Percentiles rank a stretch among this genome's conserved stretches.
Evolutionary conservation across 2,113 vertebrate species (phyloP).

Genomic region (Chaetodon auriga): DNA sequence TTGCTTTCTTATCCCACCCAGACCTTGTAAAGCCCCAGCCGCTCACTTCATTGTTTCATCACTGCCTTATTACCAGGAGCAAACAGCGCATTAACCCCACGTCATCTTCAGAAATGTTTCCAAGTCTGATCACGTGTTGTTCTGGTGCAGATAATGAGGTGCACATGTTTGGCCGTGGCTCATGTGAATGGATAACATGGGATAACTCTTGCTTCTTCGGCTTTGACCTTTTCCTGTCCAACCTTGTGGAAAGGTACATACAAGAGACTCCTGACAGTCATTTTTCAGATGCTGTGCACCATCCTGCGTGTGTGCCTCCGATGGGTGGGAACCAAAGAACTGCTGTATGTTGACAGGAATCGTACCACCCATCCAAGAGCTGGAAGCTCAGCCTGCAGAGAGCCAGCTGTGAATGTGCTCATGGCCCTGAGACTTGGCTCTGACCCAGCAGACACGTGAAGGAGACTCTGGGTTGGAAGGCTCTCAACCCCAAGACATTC

Average conservation of each 20-base stretch:
- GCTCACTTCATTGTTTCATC: slow-evolving; percentile 32
- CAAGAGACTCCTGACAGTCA: slow-evolving; percentile 29
- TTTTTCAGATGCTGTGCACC: slow-evolving; percentile 24
- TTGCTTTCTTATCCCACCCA: slow-evolving; percentile 58
- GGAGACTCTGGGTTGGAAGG: slow-evolving; percentile 61
- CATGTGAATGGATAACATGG: slow-evolving; percentile 38
- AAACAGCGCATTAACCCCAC: slow-evolving; percentile 20
- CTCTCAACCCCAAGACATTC: slow-evolving; percentile 53
- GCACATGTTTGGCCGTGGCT: slow-evolving; percentile 67
- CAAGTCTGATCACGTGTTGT: slow-evolving; percentile 44
- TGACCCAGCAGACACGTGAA: slow-evolving; percentile 50
- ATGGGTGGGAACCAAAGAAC: slow-evolving; percentile 37
- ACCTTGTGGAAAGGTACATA: slow-evolving; percentile 29
- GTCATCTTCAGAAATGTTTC: slow-evolving; percentile 53
- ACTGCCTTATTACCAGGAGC: slow-evolving; percentile 51
- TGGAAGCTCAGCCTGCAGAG: slow-evolving; percentile 59
- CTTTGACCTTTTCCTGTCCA: slow-evolving; percentile 53
- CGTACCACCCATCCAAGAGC: slow-evolving; percentile 53
- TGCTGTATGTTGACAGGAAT: slow-evolving; percentile 58
- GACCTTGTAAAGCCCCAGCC: slow-evolving; percentile 20
- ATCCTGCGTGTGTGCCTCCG: slow-evolving; percentile 13
- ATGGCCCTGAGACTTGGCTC: slow-evolving; percentile 70
- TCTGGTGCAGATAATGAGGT: slow-evolving; percentile 59
- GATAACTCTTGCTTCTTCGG: slow-evolving; percentile 52
- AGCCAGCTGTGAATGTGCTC: slow-evolving; percentile 79